These are phyloP conservation scores for Drosophila koepferae DNA, from an alignment of 2,888 invertebrate species.

Conservation along the genomic window DNA sequence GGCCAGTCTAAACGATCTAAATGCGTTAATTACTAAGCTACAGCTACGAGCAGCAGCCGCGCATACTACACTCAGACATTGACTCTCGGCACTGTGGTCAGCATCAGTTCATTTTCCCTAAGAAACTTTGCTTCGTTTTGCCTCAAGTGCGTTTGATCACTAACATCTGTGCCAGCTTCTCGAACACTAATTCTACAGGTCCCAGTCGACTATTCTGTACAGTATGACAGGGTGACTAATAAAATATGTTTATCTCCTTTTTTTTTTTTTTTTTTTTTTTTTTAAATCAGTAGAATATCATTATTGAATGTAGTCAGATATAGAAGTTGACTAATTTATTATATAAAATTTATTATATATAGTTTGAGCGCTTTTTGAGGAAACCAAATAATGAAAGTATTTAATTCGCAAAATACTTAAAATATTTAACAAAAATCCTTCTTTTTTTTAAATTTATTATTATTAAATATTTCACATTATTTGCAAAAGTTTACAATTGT, in stretches of 20 bases:
- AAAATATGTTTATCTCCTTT: neutral
- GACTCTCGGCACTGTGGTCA: constrained; percentile 35
- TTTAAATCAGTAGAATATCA: too few relatives aligned
- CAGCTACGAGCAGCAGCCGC: constrained; percentile 18
- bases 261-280: neutral
- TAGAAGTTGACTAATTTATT: neutral
- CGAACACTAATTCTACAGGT: neutral
- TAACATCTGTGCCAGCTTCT: constrained; percentile 40
- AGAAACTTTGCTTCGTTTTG: constrained; percentile 21
- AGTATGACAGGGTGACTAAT: neutral
- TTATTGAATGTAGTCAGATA: neutral
- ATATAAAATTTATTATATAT: too few relatives aligned
- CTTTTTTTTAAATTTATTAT: neutral
- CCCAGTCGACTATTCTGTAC: neutral
- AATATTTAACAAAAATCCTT: too few relatives aligned
- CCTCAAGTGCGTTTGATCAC: constrained; percentile 72
- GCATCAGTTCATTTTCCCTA: constrained; percentile 46
- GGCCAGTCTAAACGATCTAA: constrained; percentile 55
- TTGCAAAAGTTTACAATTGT: neutral
- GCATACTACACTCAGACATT: constrained; percentile 27
- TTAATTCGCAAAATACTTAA: too few relatives aligned
- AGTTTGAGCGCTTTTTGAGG: neutral
- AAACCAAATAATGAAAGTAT: too few relatives aligned
- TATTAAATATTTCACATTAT: neutral
- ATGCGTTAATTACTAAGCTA: constrained; percentile 71